Base-by-base conservation (phyloP, 2,113 vertebrate species). In the Mesocricetus auratus region DNA sequence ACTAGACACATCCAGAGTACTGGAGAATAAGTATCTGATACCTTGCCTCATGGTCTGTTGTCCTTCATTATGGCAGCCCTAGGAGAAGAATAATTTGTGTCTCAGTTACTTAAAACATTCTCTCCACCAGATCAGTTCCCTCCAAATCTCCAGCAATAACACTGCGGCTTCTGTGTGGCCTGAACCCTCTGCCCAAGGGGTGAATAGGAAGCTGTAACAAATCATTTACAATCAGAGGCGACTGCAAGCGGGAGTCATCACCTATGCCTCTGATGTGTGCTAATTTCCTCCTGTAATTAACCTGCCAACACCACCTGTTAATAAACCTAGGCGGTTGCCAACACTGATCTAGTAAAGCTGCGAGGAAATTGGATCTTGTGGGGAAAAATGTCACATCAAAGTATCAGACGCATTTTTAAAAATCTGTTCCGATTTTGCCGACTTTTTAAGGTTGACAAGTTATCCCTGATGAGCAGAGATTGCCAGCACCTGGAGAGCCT, bases 221-320 rank as follows among this genome's bases (percentile, higher is more conserved):
- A 81, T 83, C 81, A 85, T 19, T 93, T 90, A 83, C 56, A 88
- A 56, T 96, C 50, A 89, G 85, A 94, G 66, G 62, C 74, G 88
- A 94, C 42, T 69, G 7, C 82, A 24, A 78, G 26, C 31, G 9
- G 26, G 42, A 29, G 26, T 1, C 6, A 82, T 75, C 68, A 16
- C 77, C 42, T 2, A 24, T 86, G 19, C 64, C 78, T 91, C 92
- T 73, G 66, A 93, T 19, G 16, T 47, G 68, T 1, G 3, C 53
- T 96, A 71, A 95, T 97, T 96, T 95, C 91, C 69, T 77, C 73
- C 86, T 96, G 9, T 93, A 96, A 95, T 96, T 96, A 96, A 97
- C 94, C 94, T 93, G 89, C 92, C 95, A 90, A 45, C 88, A 92
- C 89, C 71, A 88, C 77, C 82, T 94, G 95, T 77, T 96, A 94